Base-by-base conservation (phyloP, 2,888 invertebrate species). In the Andrena bucephala region DNA sequence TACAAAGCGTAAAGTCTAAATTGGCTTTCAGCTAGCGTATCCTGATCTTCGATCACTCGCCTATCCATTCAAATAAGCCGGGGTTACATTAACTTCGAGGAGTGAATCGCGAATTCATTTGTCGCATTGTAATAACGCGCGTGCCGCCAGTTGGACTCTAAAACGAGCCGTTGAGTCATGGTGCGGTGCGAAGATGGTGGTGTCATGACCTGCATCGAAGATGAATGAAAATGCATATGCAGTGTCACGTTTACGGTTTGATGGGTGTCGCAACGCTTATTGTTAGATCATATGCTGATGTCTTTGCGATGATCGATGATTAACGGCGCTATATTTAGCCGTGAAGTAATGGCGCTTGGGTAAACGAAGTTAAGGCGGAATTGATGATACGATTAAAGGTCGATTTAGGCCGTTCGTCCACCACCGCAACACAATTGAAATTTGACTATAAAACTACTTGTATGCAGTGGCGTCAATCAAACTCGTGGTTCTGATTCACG, bases 201-300 rank as follows among this genome's bases (percentile, higher is more conserved):
- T 10, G 57, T 57, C 60, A 59, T 31, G 59, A 60, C 42, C 59
- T 31, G 70, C 59, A 70, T 70, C 59, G 42, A 20, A 42, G 29
- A 70, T 70, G 59, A 42, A 60, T 70, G 70, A 59, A 48, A 59
- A 60, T 70, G 42, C 29, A 60, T 29, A 70, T 42, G 70, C 59
- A 20, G 20, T 29, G 70, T 48, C 59, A 70, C 70, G 20, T 70
- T 27, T 27, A 42, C 59, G n/a, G 13, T 20, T n/a, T 29, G 24
- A 48, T 31, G 70, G 59, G 33, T 27, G 36, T 42, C 59, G 27
- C 24, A 63, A 63, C 24, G 6, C 5, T 36, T 62, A 62, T 62
- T 62, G 29, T 36, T 62, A 62, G 33, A 62, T 20, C 5, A 36
- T 20, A 13, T 27, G 20, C n/a, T 8, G 63, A 24, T 6, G n/a